Evolutionary conservation across 2,113 vertebrate genomes (phyloP), one percentile per base, ranked within the genome.

Genomic region (Rhabdornis inornatus): DNA sequence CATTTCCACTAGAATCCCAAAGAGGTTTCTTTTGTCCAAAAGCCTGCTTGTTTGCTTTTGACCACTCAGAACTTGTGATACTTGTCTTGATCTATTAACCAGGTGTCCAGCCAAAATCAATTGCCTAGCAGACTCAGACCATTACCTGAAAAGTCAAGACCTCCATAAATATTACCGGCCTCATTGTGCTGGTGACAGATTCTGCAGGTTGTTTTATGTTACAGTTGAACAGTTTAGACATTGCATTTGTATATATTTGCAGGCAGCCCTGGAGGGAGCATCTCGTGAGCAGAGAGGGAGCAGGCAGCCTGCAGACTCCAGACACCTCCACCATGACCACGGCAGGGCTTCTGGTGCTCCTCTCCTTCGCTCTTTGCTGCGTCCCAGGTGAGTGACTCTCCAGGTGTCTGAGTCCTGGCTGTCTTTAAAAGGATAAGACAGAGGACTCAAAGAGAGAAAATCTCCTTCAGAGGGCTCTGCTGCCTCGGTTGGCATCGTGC

Each of bases 101-200:
- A 63, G 50, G 59, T 91, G 95, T 90, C 88, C 94, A 94, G 95
- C 94, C 96, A 96, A 97, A 94, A 96, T 94, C 92, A 94, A 96
- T 97, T 95, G 93, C 88, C 28, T 20, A n/a, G 93, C 64, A 92
- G 87, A 44, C 3, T 2, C 82, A 78, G 92, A 52, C 71, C 79
- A 77, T 95, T 95, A 94, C 87, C 93, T 59, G 35, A 68, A 74
- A 83, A 94, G 95, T 97, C 95, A 95, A 95, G 94, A 94, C 92
- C 93, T 97, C 94, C 84, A 96, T 97, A 97, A 97, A 96, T 95
- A 94, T 95, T 87, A 13, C 75, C 25, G 22, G 68, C 37, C 64
- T 93, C 52, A 97, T 95, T 96, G 96, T 95, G 50, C 82, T 35
- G 5, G 9, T 97, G 96, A 96, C 95, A 95, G 94, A 93, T 95